These are phyloP conservation scores for Leucophenga varia DNA, from an alignment of 1,140 invertebrate species.

Conservation along the genomic window DNA sequence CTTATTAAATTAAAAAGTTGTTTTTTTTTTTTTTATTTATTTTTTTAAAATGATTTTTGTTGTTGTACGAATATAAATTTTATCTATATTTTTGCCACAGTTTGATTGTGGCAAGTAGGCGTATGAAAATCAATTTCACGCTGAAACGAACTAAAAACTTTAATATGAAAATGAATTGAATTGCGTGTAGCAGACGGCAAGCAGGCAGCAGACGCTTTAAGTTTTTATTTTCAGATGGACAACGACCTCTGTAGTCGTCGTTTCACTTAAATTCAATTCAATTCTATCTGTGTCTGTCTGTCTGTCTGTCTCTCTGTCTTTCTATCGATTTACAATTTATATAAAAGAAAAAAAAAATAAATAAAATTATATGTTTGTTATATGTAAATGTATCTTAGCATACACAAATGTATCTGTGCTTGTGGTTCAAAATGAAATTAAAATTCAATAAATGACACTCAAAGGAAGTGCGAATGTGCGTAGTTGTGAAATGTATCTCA, in stretches of 20 bases:
- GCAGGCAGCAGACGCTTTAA: no score
- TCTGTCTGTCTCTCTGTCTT: no score
- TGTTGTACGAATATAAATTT: constrained; percentile 31
- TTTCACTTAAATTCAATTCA: no score
- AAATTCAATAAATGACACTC: constrained; percentile 41
- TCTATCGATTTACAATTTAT: no score
- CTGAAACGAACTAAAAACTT: constrained; percentile 53
- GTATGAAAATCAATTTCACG: constrained; percentile 53
- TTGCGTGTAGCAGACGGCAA: no score
- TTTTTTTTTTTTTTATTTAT: background rate
- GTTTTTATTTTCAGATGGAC: no score
- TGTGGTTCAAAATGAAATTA: constrained; percentile 35
- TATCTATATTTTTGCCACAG: constrained; percentile 50
- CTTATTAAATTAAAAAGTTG: constrained; percentile 47
- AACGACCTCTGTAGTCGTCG: no score
- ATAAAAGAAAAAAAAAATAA: no score
- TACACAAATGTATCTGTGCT: no score
- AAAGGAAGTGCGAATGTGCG: constrained; percentile 19
- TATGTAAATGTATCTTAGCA: no score
- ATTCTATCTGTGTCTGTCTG: no score
- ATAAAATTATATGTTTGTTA: no score
- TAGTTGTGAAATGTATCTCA: constrained; percentile 1
- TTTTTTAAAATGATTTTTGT: constrained; percentile 6
- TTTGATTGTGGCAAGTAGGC: constrained; percentile 52
- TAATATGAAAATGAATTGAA: constrained; percentile 4